Conservation (phyloP, 2,113 vertebrate species). For the Aegypius monachus region DNA sequence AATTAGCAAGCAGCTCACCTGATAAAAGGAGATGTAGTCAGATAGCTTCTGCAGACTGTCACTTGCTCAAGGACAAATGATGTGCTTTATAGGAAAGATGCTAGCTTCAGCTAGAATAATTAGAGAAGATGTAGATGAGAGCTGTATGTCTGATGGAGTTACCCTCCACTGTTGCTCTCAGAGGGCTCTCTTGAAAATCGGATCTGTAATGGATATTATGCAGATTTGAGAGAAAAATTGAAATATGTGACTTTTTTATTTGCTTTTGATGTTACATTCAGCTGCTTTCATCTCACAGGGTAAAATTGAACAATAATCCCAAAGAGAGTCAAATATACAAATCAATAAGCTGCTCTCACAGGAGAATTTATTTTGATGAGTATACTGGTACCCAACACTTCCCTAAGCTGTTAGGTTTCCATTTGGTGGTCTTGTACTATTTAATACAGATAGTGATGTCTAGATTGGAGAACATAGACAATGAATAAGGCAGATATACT, state of each 20-base stretch:
- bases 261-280: conserved; percentile 58
- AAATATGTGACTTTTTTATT: conserved; percentile 35
- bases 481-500: neutral
- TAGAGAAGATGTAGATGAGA: neutral
- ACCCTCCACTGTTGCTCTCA: neutral
- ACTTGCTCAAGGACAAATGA: conserved; percentile 24
- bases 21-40: conserved; percentile 3
- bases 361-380: conserved; percentile 35
- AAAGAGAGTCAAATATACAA: conserved; percentile 52
- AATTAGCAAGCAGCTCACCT: conserved; percentile 29
- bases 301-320: conserved; percentile 62
- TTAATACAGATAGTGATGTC: neutral
- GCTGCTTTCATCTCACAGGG: conserved; percentile 53
- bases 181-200: conserved; percentile 9
- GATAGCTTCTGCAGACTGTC: neutral
- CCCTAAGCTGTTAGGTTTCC: neutral
- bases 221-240: conserved; percentile 55
- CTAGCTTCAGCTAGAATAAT: neutral
- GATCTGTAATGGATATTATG: conserved; percentile 47
- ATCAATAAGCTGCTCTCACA: conserved; percentile 60
- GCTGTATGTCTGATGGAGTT: conserved; percentile 5
- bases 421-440: neutral
- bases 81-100: neutral
- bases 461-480: neutral
- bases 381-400: neutral